Base-by-base conservation (phyloP, 2,888 invertebrate genomes). In the Clanis bilineata region DNA sequence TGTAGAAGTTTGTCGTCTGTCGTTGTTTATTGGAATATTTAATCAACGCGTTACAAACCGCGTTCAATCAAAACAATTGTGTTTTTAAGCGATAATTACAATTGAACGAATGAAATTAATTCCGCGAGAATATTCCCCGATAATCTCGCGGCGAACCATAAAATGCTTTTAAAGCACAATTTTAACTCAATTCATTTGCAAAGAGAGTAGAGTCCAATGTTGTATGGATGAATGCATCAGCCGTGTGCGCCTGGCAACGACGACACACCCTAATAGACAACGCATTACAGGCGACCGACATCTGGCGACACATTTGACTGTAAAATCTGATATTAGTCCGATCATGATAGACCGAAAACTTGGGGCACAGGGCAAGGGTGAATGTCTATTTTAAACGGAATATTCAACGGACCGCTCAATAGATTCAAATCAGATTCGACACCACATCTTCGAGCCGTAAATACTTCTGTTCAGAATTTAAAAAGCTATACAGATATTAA, bases 131-230 rank as follows among this genome's bases (percentile, higher is more conserved):
- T 72, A 77, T 79, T 80, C 73, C 62, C 76, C 80, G 66, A 81
- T 82, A 79, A 83, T 83, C 73, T 72, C 71, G 74, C 76, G 74
- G 75, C 68, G 78, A 76, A 76, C 76, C 79, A 76, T 83, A 74
- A 82, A 83, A 76, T 70, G 73, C 73, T 77, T 78, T 80, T 80
- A 78, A 79, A 81, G 71, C 74, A 70, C 70, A 76, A 77, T 76
- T 79, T 74, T 68, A 65, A 73, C 68, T 76, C 76, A 77, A 79
- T 83, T 83, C 76, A 82, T 83, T 83, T 80, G 75, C 77, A 73
- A 74, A 64, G 70, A 75, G 73, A 74, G 66, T 79, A 73, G 74
- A 79, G 77, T 82, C 79, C 77, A 79, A 76, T 78, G 75, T 76
- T 79, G 74, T 80, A 77, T 78, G 76, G 79, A 79, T 79, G 71